Evolutionary conservation across 2,797 vertebrate genomes (phyloP), one percentile per base, ranked within the genome.

Genomic region (Ctenopoma kingsleyae): DNA sequence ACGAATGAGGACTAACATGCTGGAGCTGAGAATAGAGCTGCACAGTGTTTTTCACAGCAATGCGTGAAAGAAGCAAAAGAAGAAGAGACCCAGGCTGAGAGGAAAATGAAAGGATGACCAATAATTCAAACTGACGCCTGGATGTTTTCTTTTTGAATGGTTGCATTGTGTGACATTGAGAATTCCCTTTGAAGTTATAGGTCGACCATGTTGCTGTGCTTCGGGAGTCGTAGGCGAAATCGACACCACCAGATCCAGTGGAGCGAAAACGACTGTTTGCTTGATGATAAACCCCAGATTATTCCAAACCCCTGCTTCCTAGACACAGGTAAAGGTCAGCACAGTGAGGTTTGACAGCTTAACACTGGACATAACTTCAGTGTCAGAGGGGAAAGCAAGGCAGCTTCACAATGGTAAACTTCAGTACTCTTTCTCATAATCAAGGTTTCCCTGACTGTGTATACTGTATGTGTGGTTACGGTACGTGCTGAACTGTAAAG

Each of bases 161-260:
- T 51, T 74, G 9, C 43, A 40, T 74, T 61, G 20, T 48, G 61
- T 82, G 52, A 69, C 43, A 40, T 23, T n/a, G 27, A 46, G 41
- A 64, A 27, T 4, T 41, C 15, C 23, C 20, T 32, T 46, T 47
- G 50, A 76, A 47, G 32, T 48, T 44, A 38, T n/a, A 80, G 48
- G n/a, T 46, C 15, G 27, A 82, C 27, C 58, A 92, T 86, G 81
- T 88, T 93, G 89, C 79, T 78, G 71, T 95, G 94, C 81, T 95
- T 94, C 0, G 92, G 94, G 56, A 74, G 79, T 61, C 83, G 80
- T 3, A 90, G 90, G 36, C 64, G 67, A 71, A 78, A 60, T 57
- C 89, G 59, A 80, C 60, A 82, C 52, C 44, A 53, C 17, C 78
- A 51, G 10, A 55, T 74, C 20, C 86, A 66, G 0, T 91, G 86